Evolutionary conservation across 1,140 invertebrate species (phyloP), one percentile per base, ranked within the genome.

Genomic region (Diprion similis): DNA sequence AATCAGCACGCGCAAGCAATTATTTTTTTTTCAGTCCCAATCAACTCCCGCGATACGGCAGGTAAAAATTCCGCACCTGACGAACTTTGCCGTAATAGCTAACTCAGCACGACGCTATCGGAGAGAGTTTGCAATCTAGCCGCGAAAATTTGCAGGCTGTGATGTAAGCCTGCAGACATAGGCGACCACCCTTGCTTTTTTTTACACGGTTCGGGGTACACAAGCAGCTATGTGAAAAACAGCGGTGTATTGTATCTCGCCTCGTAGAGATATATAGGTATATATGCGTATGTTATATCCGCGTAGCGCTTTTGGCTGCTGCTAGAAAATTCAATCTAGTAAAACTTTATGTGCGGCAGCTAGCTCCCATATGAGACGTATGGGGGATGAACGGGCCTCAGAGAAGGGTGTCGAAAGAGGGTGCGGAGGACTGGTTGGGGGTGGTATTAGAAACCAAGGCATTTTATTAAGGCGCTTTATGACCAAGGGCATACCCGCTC

Each of bases 381-480:
- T 45, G 66, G 66, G 66, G 66, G 19, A 15, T 11, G 19, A 68
- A 11, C 11, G 37, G 13, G 66, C 18, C 37, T 68, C 66, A 8
- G 9, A 59, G 51, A 59, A 59, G 66, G 73, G 70, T 70, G 74
- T 71, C 70, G 67, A 68, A 65, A 59, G 51, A 59, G 51, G 51
- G 51, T 59, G 51, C 11, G n/a, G 11, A 17, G 51, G 51, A 13
- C 51, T 17, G 37, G 66, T 45, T 68, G 66, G 15, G 66, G 37
- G 66, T 68, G 17, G 66, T 84, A 84, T 84, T 84, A 83, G 80
- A 83, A 84, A 82, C 76, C 77, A 78, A 76, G 74, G 73, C 74
- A 75, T 81, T 82, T 84, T 84, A 83, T 83, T 82, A 78, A 71
- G 69, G 71, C 73, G 76, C 69, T 84, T 80, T 84, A 84, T 77